Evolutionary conservation across 2,797 vertebrate species (phyloP).

Genomic region (Lacerta viridis): DNA sequence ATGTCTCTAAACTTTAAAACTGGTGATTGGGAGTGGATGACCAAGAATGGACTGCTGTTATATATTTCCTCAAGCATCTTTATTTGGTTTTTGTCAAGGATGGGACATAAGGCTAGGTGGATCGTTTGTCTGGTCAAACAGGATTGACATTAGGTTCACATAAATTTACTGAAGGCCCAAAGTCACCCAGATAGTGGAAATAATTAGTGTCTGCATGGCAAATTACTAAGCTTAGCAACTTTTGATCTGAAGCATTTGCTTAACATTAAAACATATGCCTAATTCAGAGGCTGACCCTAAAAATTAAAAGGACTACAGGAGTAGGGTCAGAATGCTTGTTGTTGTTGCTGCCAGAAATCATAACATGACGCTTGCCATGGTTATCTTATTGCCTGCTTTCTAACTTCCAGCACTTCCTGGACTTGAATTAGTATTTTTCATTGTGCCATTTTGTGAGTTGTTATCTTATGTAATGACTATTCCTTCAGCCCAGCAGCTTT

Average conservation of each 20-base stretch:
- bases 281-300: neutral
- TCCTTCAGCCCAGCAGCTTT: neutral
- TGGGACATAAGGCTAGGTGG: neutral
- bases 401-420: neutral
- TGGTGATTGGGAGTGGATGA: neutral
- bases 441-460: neutral
- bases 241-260: neutral
- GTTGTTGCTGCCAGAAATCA: constrained; percentile 3
- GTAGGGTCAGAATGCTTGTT: neutral
- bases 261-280: neutral
- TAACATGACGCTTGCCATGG: neutral
- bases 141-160: neutral
- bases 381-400: neutral
- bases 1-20: constrained; percentile 34
- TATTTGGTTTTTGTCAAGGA: constrained; percentile 9
- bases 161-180: neutral
- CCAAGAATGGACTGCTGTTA: neutral
- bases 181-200: neutral
- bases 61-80: constrained; percentile 28
- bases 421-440: neutral
- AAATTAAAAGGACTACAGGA: neutral
- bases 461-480: neutral
- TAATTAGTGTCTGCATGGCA: neutral
- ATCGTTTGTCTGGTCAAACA: constrained; percentile 11
- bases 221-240: neutral